A percentile compares a stretch with the other conserved stretches of the same genome.
Conservation (phyloP, 2,888 invertebrate species). For the Dryocosmus kuriphilus region DNA sequence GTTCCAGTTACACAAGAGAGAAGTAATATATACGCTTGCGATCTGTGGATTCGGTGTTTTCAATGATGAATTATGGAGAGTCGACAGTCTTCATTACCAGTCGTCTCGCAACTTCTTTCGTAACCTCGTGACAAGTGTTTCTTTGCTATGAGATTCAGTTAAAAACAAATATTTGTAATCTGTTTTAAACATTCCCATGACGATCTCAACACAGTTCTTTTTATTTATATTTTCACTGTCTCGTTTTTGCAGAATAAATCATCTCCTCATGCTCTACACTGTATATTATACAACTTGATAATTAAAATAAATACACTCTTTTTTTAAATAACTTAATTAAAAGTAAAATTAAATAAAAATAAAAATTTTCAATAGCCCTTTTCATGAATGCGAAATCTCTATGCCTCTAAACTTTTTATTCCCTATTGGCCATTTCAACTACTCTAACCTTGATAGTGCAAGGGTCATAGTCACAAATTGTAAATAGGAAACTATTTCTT, state of each 20-base stretch:
- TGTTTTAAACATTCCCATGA: neutral
- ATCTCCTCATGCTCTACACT: neutral
- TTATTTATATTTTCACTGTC: no score
- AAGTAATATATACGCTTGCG: constrained; percentile 25
- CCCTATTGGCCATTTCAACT: no score
- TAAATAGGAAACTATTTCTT: constrained; percentile 17
- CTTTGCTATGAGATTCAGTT: neutral
- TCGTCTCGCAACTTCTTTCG: constrained; percentile 6
- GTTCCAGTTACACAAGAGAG: constrained; percentile 25
- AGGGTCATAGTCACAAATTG: constrained; percentile 15
- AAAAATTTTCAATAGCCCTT: no score
- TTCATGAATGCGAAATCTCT: no score
- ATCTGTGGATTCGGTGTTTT: constrained; percentile 24
- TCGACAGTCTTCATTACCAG: constrained; percentile 26
- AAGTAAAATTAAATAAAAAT: no score
- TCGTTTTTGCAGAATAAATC: neutral
- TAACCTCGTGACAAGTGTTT: constrained; percentile 3
- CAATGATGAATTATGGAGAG: constrained; percentile 13
- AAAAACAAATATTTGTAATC: neutral
- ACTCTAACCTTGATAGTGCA: constrained; percentile 15
- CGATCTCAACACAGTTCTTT: neutral
- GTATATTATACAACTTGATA: no score
- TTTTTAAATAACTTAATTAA: no score
- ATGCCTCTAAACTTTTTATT: no score
- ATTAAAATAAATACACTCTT: no score